A percentile compares a stretch with the other conserved stretches of the same genome.
Conservation (phyloP, 2,113 vertebrate genomes). For the Crotalus tigris region DNA sequence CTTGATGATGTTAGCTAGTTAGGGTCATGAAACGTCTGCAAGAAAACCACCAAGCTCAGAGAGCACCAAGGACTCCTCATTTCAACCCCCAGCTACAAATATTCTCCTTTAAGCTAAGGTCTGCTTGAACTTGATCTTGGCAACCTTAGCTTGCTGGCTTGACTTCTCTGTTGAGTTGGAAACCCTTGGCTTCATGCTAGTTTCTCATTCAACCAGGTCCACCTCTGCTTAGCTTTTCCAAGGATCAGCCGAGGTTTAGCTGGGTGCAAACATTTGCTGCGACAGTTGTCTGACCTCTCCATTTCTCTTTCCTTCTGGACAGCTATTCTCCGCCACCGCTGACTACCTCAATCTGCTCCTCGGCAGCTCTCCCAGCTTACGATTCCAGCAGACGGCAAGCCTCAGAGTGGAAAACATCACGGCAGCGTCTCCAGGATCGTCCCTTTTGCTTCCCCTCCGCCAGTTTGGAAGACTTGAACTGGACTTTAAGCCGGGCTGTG, state of each 20-base stretch:
- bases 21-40: neutral
- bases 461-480: slow-evolving; percentile 60
- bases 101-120: neutral
- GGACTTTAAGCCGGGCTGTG: slow-evolving; percentile 71
- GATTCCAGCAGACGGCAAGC: rapidly evolving
- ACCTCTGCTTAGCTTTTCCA: neutral
- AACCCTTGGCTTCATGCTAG: neutral
- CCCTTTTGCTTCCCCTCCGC: slow-evolving; percentile 30
- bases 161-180: neutral
- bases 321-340: slow-evolving; percentile 71
- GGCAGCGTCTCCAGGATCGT: rapidly evolving
- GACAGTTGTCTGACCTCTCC: neutral
- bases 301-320: neutral
- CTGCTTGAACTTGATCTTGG: neutral
- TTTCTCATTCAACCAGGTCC: neutral
- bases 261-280: neutral
- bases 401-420: neutral
- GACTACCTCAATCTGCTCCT: slow-evolving; percentile 59
- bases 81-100: too few relatives aligned
- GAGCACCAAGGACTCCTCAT: too few relatives aligned
- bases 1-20: neutral
- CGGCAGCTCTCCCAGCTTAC: slow-evolving; percentile 18
- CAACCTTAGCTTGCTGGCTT: neutral
- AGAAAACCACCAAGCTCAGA: neutral
- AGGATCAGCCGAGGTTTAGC: neutral